Evolutionary conservation across 2,797 vertebrate genomes (phyloP).

Genomic region (Rachycentron canadum): DNA sequence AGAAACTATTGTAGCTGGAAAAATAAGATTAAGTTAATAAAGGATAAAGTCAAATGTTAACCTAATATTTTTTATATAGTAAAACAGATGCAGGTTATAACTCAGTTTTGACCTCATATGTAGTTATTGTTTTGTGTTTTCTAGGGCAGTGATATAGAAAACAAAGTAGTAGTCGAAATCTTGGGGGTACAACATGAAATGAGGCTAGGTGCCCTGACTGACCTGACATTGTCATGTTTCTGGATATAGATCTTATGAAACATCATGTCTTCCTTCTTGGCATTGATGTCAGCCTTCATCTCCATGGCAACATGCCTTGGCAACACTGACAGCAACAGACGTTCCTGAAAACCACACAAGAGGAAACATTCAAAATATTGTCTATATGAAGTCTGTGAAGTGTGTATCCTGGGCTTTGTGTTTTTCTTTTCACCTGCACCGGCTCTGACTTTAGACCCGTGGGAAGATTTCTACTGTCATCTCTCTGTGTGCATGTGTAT

Average conservation of each 20-base stretch:
- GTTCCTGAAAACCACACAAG: constrained; percentile 87
- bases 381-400: constrained; percentile 20
- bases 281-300: constrained; percentile 99
- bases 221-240: constrained; percentile 99
- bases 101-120: background rate
- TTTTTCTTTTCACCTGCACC: background rate
- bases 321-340: constrained; percentile 96
- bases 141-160: background rate
- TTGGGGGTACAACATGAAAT: background rate
- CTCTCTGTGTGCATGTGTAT: too few relatives aligned
- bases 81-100: background rate
- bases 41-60: too few relatives aligned
- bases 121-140: background rate
- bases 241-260: constrained; percentile 99
- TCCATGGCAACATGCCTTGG: constrained; percentile 99
- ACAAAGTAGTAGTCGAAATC: background rate
- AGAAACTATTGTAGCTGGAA: background rate
- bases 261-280: constrained; percentile 99
- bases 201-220: constrained; percentile 29
- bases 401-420: background rate
- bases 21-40: background rate
- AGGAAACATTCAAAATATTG: constrained; percentile 55
- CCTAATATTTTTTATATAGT: background rate
- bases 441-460: too few relatives aligned
- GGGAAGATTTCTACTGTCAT: too few relatives aligned